A percentile compares a stretch with the other conserved stretches of the same genome.
These are phyloP conservation scores for Glareola pratincola DNA, from an alignment of 2,113 vertebrate genomes.

Conservation along the genomic window DNA sequence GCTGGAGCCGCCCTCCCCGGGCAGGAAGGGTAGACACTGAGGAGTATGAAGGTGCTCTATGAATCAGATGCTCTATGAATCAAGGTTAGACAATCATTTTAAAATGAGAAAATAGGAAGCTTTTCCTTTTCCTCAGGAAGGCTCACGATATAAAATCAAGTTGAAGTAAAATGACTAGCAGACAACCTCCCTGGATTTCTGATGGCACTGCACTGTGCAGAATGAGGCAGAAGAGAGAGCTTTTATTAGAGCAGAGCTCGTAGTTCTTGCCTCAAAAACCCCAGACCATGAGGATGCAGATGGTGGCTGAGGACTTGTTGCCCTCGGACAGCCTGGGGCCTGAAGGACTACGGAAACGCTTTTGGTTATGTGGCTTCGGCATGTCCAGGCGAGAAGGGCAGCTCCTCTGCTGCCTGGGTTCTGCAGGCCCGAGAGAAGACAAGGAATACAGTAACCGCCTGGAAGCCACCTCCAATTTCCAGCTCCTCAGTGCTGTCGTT, in stretches of 20 bases:
- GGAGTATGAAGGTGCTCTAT: neutral
- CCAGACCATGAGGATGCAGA: neutral
- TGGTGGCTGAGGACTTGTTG: neutral
- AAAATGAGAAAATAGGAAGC: neutral
- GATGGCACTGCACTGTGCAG: neutral
- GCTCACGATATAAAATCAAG: neutral
- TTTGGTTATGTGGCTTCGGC: neutral
- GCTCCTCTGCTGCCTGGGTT: neutral
- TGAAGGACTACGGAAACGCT: accelerated
- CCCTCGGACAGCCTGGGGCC: neutral
- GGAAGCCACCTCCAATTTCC: neutral
- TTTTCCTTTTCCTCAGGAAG: neutral
- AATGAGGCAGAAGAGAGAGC: neutral
- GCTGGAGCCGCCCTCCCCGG: neutral
- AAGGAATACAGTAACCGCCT: neutral
- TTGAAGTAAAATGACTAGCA: neutral
- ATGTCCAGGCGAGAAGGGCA: neutral
- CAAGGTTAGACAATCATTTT: neutral
- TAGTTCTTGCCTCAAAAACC: neutral
- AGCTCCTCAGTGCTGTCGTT: neutral
- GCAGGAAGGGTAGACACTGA: neutral
- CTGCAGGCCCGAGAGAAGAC: neutral
- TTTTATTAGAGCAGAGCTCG: neutral
- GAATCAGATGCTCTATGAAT: neutral
- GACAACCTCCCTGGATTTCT: neutral